phyloP scores from a whole-genome alignment of 2,888 invertebrate genomes.

The Tetramorium bicarinatum region DNA sequence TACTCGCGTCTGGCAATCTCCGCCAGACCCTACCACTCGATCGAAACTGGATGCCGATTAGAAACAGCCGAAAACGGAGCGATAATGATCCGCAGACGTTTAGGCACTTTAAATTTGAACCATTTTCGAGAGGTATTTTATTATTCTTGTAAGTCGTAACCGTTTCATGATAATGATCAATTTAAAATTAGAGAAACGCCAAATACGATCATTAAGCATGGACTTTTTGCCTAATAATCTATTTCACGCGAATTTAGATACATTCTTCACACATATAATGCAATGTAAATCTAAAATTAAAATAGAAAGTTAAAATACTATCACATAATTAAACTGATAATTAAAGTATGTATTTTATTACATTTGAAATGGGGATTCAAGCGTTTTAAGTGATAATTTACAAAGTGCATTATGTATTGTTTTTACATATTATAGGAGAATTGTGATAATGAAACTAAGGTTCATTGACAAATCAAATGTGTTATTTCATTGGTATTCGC shows the following conservation, averaged over 20 bases:
- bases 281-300: too few species aligned
- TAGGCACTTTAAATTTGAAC: constrained; percentile 1
- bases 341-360: neutral
- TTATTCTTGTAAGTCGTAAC: too few species aligned
- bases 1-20: constrained; percentile 69
- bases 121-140: neutral
- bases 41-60: constrained; percentile 14
- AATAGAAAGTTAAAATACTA: too few species aligned
- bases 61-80: neutral
- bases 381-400: neutral
- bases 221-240: too few species aligned
- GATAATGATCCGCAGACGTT: constrained; percentile 8
- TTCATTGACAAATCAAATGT: neutral
- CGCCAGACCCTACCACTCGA: constrained; percentile 46
- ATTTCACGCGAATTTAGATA: too few species aligned
- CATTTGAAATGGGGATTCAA: neutral
- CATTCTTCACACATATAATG: too few species aligned
- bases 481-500: neutral
- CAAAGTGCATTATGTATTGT: neutral
- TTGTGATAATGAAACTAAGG: neutral
- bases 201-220: too few species aligned
- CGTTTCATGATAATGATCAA: too few species aligned
- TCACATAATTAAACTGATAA: too few species aligned
- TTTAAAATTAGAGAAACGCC: too few species aligned
- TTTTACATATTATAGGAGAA: neutral